These are phyloP conservation scores for Cynopterus sphinx DNA, from an alignment of 2,797 vertebrate genomes.

Conservation along the genomic window DNA sequence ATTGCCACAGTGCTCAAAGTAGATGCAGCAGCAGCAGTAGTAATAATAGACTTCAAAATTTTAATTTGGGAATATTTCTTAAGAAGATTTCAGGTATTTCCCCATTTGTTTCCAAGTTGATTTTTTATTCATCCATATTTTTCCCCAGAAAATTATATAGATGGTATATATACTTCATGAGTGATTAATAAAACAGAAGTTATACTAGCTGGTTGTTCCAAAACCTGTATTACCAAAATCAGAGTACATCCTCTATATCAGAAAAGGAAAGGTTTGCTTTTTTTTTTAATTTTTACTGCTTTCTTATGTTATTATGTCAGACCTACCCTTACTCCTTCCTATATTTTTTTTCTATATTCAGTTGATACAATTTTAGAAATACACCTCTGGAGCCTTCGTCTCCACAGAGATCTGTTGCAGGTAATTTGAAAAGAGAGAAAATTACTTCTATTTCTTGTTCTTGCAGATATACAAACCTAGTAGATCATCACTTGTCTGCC, in stretches of 20 bases:
- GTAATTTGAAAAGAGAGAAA: slow-evolving; percentile 73
- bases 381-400: slow-evolving; percentile 42
- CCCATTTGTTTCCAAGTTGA: not conserved
- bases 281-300: not conserved
- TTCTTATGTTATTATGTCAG: not conserved
- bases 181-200: not conserved
- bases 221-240: not conserved
- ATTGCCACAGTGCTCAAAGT: not conserved
- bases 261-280: not conserved
- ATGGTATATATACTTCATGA: not conserved
- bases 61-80: slow-evolving; percentile 31
- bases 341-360: slow-evolving; percentile 1
- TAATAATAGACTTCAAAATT: not conserved
- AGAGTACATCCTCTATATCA: not conserved
- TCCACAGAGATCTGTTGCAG: slow-evolving; percentile 54
- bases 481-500: slow-evolving; percentile 65
- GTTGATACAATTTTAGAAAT: slow-evolving; percentile 63
- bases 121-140: slow-evolving; percentile 15
- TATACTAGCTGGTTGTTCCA: not conserved
- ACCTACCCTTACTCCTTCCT: slow-evolving; percentile 31
- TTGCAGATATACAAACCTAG: slow-evolving; percentile 46
- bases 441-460: slow-evolving; percentile 63
- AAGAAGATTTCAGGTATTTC: slow-evolving; percentile 21
- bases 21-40: not conserved
- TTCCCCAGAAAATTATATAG: not conserved